These are phyloP conservation scores for Bubo blakistoni DNA, from an alignment of 2,113 vertebrate species.

Conservation along the genomic window DNA sequence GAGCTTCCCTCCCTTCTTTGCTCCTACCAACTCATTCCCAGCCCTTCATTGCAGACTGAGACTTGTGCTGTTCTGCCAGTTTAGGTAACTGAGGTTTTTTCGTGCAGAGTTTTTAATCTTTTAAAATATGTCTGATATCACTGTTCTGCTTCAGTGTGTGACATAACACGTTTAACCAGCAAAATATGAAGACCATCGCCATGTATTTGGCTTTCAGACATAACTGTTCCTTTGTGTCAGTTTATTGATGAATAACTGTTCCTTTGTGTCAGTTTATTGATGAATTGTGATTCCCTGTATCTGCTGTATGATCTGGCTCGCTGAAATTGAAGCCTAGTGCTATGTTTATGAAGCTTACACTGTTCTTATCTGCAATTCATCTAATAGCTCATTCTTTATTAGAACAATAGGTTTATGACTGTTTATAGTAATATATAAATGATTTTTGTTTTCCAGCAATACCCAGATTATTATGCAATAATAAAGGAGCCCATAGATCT, in stretches of 20 bases:
- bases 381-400: not conserved
- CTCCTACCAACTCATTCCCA: accelerated
- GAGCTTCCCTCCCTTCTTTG: not conserved
- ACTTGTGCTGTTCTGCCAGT: not conserved
- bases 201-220: not conserved
- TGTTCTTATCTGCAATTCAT: not conserved
- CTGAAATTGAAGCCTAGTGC: not conserved
- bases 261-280: not conserved
- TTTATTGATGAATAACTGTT: not conserved
- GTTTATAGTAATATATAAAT: not conserved
- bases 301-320: not conserved
- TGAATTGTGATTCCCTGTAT: not conserved
- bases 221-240: not conserved
- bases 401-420: not conserved
- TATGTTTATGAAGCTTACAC: not conserved
- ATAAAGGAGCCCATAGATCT: slow-evolving; percentile 99
- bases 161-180: not conserved
- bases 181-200: not conserved
- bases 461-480: slow-evolving; percentile 98
- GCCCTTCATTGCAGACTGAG: not conserved
- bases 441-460: slow-evolving; percentile 85
- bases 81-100: not conserved
- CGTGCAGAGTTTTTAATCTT: not conserved
- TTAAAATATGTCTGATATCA: not conserved
- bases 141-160: not conserved